phyloP scores from a whole-genome alignment of 2,888 invertebrate genomes.

The Hyppa rectilinea region DNA sequence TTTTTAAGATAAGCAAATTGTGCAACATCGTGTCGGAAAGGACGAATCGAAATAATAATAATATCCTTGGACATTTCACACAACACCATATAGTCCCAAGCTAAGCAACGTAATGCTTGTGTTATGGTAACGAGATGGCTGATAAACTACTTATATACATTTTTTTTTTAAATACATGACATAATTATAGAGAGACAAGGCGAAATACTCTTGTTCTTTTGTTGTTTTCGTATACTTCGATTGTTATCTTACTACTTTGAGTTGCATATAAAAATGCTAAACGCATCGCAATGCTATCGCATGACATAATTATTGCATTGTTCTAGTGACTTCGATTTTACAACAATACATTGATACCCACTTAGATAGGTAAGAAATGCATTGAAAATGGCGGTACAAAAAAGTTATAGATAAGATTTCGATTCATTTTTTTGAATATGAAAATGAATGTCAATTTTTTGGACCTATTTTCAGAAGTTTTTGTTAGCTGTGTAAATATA shows the following conservation, averaged over 20 bases:
- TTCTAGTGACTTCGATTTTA: constrained; percentile 33
- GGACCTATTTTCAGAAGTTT: not conserved
- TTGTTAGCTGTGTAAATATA: no score
- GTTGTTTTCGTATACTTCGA: not conserved
- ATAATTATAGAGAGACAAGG: no score
- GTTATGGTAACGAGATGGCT: no score
- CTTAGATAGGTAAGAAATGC: constrained; percentile 1
- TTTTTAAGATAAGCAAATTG: not conserved
- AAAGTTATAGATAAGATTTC: not conserved
- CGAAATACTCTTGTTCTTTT: constrained; percentile 3
- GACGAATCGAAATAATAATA: constrained; percentile 21
- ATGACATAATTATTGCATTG: constrained; percentile 28
- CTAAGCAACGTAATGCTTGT: no score
- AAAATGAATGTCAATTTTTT: no score
- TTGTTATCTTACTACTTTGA: constrained; percentile 4
- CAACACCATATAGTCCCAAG: no score
- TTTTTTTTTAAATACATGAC: no score
- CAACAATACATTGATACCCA: not conserved
- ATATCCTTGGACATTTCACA: no score
- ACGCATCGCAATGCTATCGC: not conserved
- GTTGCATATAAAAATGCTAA: constrained; percentile 20
- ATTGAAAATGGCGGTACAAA: constrained; percentile 28
- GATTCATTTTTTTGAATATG: not conserved
- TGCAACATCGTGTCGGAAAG: not conserved
- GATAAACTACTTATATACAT: no score